Evolutionary conservation across 2,888 invertebrate species (phyloP), one percentile per base, ranked within the genome.

Genomic region (Drosophila paucipuncta): DNA sequence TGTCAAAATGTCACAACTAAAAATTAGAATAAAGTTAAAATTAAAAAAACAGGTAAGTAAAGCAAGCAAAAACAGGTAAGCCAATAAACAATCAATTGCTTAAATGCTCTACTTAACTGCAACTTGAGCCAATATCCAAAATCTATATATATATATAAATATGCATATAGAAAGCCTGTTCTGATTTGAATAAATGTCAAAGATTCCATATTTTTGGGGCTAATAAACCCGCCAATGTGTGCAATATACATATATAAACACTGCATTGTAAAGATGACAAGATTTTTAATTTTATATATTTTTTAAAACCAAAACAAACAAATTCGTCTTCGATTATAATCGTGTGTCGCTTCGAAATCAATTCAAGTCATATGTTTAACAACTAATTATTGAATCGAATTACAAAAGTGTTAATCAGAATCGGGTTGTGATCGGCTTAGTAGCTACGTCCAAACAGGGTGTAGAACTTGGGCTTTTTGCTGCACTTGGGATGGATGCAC

Each of bases 361-460:
- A 65, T 68, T 62, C 43, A 61, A 58, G n/a, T 67, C 16, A 25
- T 50, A 35, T 13, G 25, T 35, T 61, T 68, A 81, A 63, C 35
- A 77, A 63, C 65, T 60, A 69, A 63, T 49, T 62, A 25, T 62
- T 25, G 11, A 47, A 16, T 47, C 9, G 25, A 47, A 16, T 47
- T 35, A 16, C 4, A 31, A 39, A n/a, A 22, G 33, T n/a, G 25
- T 4, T 31, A 49, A 33, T 77, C 11, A 31, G 28, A 37, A 30
- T 52, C 6, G n/a, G 5, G 28, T 59, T 22, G 31, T 30, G 37
- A n/a, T 47, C n/a, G 35, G 43, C n/a, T 94, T 95, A 98, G 92
- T 99, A 99, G 94, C 99, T 99, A 84, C 99, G 95, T 60, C 99
- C 99, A 93, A 99, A 99, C 59, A 99, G 94, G 2, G 97, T 97